A percentile compares a stretch with the other conserved stretches of the same genome.
Evolutionary conservation across 2,113 vertebrate species (phyloP).

Genomic region (Pygoscelis adeliae): DNA sequence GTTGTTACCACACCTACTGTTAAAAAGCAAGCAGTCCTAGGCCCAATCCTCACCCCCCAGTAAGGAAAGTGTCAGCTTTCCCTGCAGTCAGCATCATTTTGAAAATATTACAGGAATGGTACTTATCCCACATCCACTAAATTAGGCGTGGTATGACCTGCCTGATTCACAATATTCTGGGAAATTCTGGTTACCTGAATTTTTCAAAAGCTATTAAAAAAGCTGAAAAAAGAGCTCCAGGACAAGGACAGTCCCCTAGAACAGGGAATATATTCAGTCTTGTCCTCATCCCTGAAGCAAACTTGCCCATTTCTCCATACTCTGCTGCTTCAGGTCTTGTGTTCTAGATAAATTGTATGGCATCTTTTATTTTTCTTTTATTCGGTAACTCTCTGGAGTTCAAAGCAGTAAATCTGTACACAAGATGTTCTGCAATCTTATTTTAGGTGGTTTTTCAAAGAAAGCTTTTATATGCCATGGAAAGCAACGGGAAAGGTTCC

Average conservation of each 20-base stretch:
- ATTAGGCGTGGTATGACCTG: neutral
- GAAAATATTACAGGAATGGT: neutral
- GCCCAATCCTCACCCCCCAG: neutral
- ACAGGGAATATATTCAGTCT: fast-evolving
- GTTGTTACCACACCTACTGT: neutral
- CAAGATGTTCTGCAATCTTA: neutral
- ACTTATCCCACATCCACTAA: neutral
- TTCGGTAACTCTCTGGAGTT: neutral
- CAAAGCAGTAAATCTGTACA: neutral
- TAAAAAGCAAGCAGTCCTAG: neutral
- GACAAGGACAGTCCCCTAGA: neutral
- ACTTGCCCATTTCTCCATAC: neutral
- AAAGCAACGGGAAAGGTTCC: neutral
- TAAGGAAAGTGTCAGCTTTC: neutral
- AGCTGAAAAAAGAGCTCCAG: neutral
- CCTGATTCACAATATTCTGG: neutral
- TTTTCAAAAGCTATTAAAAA: neutral
- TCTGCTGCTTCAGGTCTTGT: neutral
- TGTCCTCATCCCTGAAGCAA: neutral
- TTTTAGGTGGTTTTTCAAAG: neutral
- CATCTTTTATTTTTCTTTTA: neutral
- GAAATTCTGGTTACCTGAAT: neutral
- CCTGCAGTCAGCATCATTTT: neutral
- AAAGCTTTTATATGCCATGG: neutral
- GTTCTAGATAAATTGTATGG: neutral